Evolutionary conservation across 2,888 invertebrate species (phyloP), one percentile per base, ranked within the genome.

Genomic region (Eupithecia vulgata): DNA sequence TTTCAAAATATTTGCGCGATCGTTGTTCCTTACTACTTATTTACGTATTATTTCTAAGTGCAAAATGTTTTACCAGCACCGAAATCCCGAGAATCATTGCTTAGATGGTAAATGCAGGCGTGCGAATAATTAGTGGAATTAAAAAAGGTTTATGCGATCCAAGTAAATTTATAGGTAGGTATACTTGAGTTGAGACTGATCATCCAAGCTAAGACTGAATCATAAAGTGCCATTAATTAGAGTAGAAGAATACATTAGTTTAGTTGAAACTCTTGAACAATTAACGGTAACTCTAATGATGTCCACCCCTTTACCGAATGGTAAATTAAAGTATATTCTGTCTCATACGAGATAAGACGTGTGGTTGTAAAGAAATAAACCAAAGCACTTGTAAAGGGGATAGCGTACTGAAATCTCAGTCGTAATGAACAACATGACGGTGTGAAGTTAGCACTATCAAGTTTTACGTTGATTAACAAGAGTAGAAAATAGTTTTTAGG

Each of bases 381-480:
- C 74, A 77, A 68, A 74, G 52, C 68, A 70, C n/a, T 71, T 72
- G 81, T 78, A 81, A 81, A 80, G 81, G 81, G 80, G 80, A 76
- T 73, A 57, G 67, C 72, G 21, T 21, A 37, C 64, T 65, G 65
- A n/a, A n/a, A 21, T 52, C 21, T 25, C 21, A 57, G 57, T 25
- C 57, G 57, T 57, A 52, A 25, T 12, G 21, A n/a, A 21, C 21
- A 45, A 25, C 57, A 37, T 17, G 66, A 70, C 61, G 67, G 70
- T 70, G 78, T 80, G 75, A 80, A 85, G 82, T 75, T 83, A 79
- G 76, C 76, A 70, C 61, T 76, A 70, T 74, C 67, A 76, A 77
- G 72, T 82, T 79, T 80, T 77, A 78, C 79, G 84, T 88, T 88
- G 84, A 88, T 81, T 90, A 87, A 25, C 21, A 57, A 57, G 61